Evolutionary conservation across 2,888 invertebrate genomes (phyloP).

Genomic region (Ceratothoa steindachneri): DNA sequence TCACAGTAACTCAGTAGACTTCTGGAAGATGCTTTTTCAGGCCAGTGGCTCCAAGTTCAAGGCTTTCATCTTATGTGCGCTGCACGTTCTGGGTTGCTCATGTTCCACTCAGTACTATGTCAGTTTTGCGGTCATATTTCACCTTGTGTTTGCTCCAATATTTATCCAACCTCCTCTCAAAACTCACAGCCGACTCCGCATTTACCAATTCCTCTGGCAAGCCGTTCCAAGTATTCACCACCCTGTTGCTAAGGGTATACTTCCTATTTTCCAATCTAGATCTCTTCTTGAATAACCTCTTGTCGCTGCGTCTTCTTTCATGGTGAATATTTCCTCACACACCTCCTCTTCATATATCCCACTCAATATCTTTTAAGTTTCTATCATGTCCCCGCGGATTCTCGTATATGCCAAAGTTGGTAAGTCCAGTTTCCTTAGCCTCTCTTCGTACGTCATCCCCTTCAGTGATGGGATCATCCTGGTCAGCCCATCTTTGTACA

Average conservation of each 20-base stretch:
- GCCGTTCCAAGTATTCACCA: conserved; percentile 9
- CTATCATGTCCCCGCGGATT: not conserved
- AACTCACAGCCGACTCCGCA: not conserved
- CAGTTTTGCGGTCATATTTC: not conserved
- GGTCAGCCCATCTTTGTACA: conserved; percentile 3
- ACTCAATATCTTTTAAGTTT: conserved; percentile 6
- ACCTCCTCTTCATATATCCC: not conserved
- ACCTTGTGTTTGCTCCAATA: not conserved
- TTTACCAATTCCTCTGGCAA: not conserved
- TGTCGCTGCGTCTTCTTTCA: not conserved
- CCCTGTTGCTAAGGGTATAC: conserved; percentile 1
- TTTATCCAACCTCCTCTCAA: conserved; percentile 1
- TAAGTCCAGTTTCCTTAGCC: conserved; percentile 1
- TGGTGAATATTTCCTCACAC: not conserved
- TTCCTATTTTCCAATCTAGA: conserved; percentile 1
- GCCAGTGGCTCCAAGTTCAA: not conserved
- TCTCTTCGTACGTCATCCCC: not conserved
- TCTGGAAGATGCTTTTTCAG: not conserved
- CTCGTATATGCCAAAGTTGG: not conserved
- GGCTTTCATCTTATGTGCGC: not conserved
- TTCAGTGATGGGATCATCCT: conserved; percentile 1
- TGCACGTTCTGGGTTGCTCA: not conserved
- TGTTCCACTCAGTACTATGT: not conserved
- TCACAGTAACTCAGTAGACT: too few species aligned
- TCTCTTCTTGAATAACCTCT: not conserved